phyloP scores from a whole-genome alignment of 2,113 vertebrate genomes.

The Peromyscus californicus region DNA sequence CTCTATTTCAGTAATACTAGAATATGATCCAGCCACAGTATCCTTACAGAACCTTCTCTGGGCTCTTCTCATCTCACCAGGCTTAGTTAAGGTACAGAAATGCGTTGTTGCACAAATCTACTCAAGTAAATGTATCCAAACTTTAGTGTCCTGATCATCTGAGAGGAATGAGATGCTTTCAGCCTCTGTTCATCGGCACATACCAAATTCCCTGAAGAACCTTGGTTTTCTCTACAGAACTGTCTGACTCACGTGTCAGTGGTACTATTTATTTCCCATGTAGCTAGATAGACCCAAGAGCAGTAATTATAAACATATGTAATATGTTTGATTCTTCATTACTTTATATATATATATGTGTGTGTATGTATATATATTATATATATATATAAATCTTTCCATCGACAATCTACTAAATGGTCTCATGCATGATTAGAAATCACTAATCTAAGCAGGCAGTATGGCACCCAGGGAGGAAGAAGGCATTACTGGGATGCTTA shows the following conservation, averaged over 20 bases:
- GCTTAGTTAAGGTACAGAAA: not conserved
- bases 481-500: not conserved
- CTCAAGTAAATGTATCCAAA: not conserved
- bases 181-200: not conserved
- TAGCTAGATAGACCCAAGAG: not conserved
- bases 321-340: not conserved
- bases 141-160: not conserved
- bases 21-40: conserved; percentile 21
- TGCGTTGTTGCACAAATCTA: not conserved
- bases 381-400: not conserved
- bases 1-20: conserved; percentile 3
- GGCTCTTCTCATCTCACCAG: conserved; percentile 12
- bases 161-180: not conserved
- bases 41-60: conserved; percentile 44
- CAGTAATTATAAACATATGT: not conserved
- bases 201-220: not conserved
- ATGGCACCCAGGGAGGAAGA: not conserved
- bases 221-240: not conserved
- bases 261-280: not conserved
- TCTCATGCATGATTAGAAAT: not conserved
- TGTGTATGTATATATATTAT: no score
- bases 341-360: not conserved
- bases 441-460: not conserved
- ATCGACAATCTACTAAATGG: not conserved
- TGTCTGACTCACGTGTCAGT: not conserved